Evolutionary conservation across 1,140 invertebrate genomes (phyloP).

Genomic region (Ectropis grisescens): DNA sequence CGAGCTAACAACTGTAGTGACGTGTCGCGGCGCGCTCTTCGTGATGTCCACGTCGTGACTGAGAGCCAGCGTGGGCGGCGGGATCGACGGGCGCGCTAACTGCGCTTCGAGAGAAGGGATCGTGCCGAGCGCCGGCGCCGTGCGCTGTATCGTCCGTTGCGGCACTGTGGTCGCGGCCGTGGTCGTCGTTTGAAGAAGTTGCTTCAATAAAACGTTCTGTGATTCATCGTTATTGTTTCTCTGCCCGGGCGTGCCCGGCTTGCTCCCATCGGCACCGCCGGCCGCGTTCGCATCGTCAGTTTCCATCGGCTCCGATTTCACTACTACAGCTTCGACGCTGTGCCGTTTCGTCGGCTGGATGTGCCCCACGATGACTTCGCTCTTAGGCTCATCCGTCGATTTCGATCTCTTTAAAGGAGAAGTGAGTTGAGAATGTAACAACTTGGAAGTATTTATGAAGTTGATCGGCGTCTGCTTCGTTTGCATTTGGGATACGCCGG

Average conservation of each 20-base stretch:
- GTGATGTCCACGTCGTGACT: conserved; percentile 69
- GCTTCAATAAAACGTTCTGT: conserved; percentile 91
- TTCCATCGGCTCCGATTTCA: conserved; percentile 67
- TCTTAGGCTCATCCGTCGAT: conserved; percentile 68
- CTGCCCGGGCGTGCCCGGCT: conserved; percentile 25
- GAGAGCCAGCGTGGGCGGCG: conserved; percentile 67
- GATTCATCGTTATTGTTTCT: conserved; percentile 75
- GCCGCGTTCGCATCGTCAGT: conserved; percentile 43
- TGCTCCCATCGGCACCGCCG: conserved; percentile 20
- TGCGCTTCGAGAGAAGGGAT: conserved; percentile 82
- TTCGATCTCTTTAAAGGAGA: conserved; percentile 68
- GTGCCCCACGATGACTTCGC: conserved; percentile 57
- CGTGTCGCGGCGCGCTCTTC: conserved; percentile 63
- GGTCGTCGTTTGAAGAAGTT: conserved; percentile 88
- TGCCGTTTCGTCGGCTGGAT: conserved; percentile 63
- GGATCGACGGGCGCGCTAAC: conserved; percentile 78
- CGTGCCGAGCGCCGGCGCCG: conserved; percentile 74
- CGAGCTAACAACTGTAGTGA: conserved; percentile 46
- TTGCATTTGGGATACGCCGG: conserved; percentile 46
- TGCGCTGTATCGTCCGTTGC: conserved; percentile 62
- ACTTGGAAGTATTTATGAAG: conserved; percentile 62
- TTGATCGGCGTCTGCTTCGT: conserved; percentile 42
- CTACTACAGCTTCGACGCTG: conserved; percentile 65
- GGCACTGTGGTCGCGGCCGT: conserved; percentile 67
- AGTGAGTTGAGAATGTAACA: conserved; percentile 71